phyloP scores from a whole-genome alignment of 2,888 invertebrate genomes.

The Notodonta dromedarius region DNA sequence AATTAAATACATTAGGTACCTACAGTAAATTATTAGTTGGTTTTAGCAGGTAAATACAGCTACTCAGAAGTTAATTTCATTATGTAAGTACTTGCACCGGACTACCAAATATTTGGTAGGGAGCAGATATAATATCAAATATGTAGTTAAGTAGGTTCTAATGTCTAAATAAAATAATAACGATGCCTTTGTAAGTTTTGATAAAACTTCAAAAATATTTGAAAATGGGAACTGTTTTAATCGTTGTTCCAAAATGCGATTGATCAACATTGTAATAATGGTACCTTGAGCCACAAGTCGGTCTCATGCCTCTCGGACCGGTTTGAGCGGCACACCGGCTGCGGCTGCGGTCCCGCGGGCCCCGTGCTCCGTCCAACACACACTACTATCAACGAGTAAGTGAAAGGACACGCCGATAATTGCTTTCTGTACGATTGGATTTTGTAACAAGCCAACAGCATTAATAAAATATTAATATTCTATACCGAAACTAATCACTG shows the following conservation, averaged over 20 bases:
- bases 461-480: slow-evolving; percentile 51
- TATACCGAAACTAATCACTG: slow-evolving; percentile 10
- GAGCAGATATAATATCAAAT: no score
- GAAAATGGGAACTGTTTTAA: slow-evolving; percentile 57
- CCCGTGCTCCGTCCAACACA: slow-evolving; percentile 49
- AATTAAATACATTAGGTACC: no score
- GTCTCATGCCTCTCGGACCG: slow-evolving; percentile 77
- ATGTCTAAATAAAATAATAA: no score
- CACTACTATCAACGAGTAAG: slow-evolving; percentile 63
- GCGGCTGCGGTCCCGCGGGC: slow-evolving; percentile 71
- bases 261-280: slow-evolving; percentile 79
- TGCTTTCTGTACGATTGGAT: slow-evolving; percentile 72
- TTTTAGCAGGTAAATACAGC: no score
- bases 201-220: slow-evolving; percentile 31
- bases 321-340: slow-evolving; percentile 76
- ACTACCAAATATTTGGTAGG: no score
- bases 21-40: no score
- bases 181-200: slow-evolving; percentile 10
- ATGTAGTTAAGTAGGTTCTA: no score
- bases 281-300: slow-evolving; percentile 75
- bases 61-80: no score
- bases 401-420: slow-evolving; percentile 81
- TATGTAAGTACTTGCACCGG: no score
- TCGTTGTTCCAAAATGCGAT: slow-evolving; percentile 74
- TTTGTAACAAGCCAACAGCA: slow-evolving; percentile 59